Base-by-base conservation (phyloP, 2,888 invertebrate species). In the Epinotia demarniana region DNA sequence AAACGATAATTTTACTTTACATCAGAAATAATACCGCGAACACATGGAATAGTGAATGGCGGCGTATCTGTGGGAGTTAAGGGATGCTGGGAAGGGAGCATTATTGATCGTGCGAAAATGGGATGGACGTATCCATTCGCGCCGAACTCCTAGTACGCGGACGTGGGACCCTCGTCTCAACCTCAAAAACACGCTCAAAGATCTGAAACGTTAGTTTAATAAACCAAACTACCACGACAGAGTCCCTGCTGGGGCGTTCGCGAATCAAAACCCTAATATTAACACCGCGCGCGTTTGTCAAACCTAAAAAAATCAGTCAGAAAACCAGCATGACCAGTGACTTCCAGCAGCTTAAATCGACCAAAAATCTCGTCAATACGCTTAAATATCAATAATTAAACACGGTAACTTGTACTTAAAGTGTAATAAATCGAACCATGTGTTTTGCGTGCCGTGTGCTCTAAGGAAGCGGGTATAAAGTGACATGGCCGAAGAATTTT, bases 41-140 rank as follows among this genome's bases (percentile, higher is more conserved):
- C 75, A 72, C 67, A 75, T 75, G 75, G 75, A 66, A 67, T 53
- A 61, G 61, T 73, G 75, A 70, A 68, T 71, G 63, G 61, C 84
- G 83, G 84, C 70, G 58, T 75, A 66, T 87, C 87, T 87, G 88
- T 90, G 88, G 86, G 86, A 88, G 90, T 86, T 81, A 89, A 91
- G 92, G 92, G 94, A 94, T 92, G 94, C 94, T 94, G 94, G 92
- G 91, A 88, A 91, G 92, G 93, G 93, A 94, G 94, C 94, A 92
- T 93, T 94, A 94, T 94, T 94, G 94, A 94, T 94, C 94, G 92
- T 84, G 92, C 87, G 90, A 90, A 91, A 93, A 90, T 90, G 92
- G 94, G 92, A 92, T 92, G 91, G 93, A 89, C 89, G 90, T 90
- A 89, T 87, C 86, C 92, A 92, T 89, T 93, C 92, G 93, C 92